Percentiles rank a stretch among this genome's conserved stretches.
Evolutionary conservation across 30 jellyfish, hydroid and myxozoan genomes (phyloP).

Genomic region (Phacellophora camtschatica): DNA sequence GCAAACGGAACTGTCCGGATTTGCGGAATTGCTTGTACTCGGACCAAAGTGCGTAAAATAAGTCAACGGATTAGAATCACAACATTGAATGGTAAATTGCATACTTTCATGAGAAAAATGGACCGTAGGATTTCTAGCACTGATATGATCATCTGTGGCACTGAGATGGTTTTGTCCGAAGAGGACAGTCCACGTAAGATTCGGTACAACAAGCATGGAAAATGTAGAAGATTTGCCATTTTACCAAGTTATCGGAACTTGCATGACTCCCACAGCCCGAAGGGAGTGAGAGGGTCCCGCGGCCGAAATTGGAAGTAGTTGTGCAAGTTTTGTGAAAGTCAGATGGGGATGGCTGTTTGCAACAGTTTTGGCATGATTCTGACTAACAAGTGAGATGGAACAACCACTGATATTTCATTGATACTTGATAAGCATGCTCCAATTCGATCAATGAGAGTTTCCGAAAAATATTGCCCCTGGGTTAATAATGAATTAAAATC

Average conservation of each 20-base stretch:
- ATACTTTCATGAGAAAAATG: not conserved
- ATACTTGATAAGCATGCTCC: too few relatives aligned
- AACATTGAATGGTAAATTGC: not conserved
- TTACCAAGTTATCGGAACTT: conserved; percentile 18
- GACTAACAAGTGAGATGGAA: not conserved
- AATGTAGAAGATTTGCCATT: conserved; percentile 26
- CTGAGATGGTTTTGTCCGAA: conserved; percentile 33
- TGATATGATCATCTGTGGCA: conserved; percentile 7
- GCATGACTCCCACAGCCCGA: conserved; percentile 33
- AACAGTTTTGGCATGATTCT: not conserved
- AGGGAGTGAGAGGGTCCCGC: conserved; percentile 5
- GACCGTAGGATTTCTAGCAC: not conserved
- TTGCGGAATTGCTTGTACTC: not conserved
- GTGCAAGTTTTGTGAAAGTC: not conserved
- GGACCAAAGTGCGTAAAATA: not conserved
- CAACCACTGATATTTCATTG: too few relatives aligned
- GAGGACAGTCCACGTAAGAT: not conserved
- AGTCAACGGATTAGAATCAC: not conserved
- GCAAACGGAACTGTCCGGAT: not conserved
- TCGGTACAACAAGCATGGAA: conserved; percentile 43
- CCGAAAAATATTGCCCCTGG: too few relatives aligned
- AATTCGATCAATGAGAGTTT: too few relatives aligned
- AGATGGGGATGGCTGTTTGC: not conserved
- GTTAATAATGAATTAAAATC: too few relatives aligned
- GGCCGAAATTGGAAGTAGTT: conserved; percentile 22